Percentiles rank a stretch among this genome's conserved stretches.
phyloP scores from a whole-genome alignment of 2,113 vertebrate species.

The Psophia crepitans region DNA sequence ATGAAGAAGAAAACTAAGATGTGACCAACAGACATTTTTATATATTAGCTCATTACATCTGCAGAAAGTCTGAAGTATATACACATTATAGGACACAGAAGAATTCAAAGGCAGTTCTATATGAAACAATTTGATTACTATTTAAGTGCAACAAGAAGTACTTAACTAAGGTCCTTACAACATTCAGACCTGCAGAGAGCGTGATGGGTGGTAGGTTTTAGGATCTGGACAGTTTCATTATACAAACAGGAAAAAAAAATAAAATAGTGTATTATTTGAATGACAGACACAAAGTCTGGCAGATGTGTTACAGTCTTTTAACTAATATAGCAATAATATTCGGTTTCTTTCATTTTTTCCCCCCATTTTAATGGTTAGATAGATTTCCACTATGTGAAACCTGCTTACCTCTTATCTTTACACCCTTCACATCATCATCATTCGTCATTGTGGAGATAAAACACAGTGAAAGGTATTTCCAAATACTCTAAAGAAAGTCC shows the following conservation, averaged over 20 bases:
- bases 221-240: background rate
- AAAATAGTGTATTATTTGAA: background rate
- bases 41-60: background rate
- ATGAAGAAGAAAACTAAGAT: background rate
- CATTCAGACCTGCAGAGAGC: background rate
- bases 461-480: background rate
- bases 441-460: background rate
- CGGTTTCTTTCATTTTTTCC: background rate
- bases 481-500: background rate
- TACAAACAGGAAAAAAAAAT: background rate
- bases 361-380: background rate
- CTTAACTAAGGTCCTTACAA: background rate
- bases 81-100: background rate
- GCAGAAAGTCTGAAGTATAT: background rate
- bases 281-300: background rate
- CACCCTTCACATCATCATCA: rapidly evolving
- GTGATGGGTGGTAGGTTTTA: background rate
- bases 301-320: background rate
- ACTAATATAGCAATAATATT: background rate
- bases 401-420: background rate
- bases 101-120: background rate
- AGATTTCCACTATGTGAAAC: background rate
- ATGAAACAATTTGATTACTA: background rate
- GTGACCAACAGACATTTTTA: background rate
- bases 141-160: background rate